Conservation (phyloP, 2,888 invertebrate species). For the Athripsodes cinereus region DNA sequence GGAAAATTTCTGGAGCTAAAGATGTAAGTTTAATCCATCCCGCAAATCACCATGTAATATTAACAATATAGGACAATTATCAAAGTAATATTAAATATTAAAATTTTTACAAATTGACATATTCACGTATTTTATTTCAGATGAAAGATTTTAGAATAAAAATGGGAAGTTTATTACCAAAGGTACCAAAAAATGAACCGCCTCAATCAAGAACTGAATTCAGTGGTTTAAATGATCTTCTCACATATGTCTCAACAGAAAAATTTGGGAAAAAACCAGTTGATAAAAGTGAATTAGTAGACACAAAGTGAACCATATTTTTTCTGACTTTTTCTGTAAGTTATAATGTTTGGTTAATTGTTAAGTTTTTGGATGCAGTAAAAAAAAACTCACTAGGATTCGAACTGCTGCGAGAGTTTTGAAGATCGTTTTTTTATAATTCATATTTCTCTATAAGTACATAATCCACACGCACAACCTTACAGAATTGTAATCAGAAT, state of each 20-base stretch:
- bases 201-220: slow-evolving; percentile 84
- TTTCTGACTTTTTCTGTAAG: neutral
- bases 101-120: neutral
- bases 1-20: slow-evolving; percentile 83
- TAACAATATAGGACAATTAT: no score
- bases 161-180: slow-evolving; percentile 71
- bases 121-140: slow-evolving; percentile 46
- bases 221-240: slow-evolving; percentile 73
- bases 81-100: no score
- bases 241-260: slow-evolving; percentile 66
- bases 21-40: slow-evolving; percentile 61
- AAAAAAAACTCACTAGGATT: no score
- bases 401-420: no score
- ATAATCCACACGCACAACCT: no score
- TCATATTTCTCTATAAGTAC: no score
- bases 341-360: neutral
- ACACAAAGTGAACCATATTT: slow-evolving; percentile 3
- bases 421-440: no score
- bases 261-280: slow-evolving; percentile 38
- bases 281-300: slow-evolving; percentile 7
- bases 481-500: no score
- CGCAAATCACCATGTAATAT: no score
- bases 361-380: no score
- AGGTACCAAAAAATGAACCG: slow-evolving; percentile 68
- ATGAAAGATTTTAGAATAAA: slow-evolving; percentile 75